These are phyloP conservation scores for Dendroctonus valens DNA, from an alignment of 1,140 invertebrate genomes.

Conservation along the genomic window DNA sequence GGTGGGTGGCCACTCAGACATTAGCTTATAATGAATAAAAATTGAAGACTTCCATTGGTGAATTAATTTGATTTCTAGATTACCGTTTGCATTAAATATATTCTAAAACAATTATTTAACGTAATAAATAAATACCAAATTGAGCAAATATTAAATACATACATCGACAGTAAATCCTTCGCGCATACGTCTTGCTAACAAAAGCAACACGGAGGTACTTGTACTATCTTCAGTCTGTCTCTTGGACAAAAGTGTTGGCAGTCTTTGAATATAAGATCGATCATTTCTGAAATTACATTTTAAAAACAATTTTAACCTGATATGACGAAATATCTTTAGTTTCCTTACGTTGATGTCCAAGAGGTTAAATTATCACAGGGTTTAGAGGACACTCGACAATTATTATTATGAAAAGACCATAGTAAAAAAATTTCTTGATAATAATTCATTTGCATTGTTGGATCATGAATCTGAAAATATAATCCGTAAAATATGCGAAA, in stretches of 20 bases:
- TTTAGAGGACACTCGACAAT: constrained; percentile 37
- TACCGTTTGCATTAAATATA: constrained; percentile 57
- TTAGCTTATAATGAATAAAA: constrained; percentile 68
- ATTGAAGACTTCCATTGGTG: constrained; percentile 76
- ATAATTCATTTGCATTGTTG: constrained; percentile 60
- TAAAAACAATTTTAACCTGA: too few species aligned
- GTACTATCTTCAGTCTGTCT: constrained; percentile 67
- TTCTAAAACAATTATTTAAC: constrained; percentile 46
- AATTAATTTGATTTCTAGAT: constrained; percentile 66
- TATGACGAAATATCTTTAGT: too few species aligned
- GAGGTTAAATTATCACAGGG: constrained; percentile 40
- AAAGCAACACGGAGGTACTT: constrained; percentile 63
- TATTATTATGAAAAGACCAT: constrained; percentile 69
- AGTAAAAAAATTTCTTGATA: constrained; percentile 73
- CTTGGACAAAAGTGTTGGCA: constrained; percentile 61
- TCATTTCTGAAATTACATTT: constrained; percentile 52
- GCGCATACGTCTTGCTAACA: constrained; percentile 73
- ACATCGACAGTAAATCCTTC: constrained; percentile 79
- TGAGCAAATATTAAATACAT: constrained; percentile 41
- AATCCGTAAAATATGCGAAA: constrained; percentile 1
- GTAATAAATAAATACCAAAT: constrained; percentile 11
- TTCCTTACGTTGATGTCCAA: constrained; percentile 52
- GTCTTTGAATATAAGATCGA: constrained; percentile 58
- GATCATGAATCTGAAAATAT: constrained; percentile 49
- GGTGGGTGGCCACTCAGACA: constrained; percentile 59